Base-by-base conservation (phyloP, 2,113 vertebrate genomes). In the Zosterops japonicus region DNA sequence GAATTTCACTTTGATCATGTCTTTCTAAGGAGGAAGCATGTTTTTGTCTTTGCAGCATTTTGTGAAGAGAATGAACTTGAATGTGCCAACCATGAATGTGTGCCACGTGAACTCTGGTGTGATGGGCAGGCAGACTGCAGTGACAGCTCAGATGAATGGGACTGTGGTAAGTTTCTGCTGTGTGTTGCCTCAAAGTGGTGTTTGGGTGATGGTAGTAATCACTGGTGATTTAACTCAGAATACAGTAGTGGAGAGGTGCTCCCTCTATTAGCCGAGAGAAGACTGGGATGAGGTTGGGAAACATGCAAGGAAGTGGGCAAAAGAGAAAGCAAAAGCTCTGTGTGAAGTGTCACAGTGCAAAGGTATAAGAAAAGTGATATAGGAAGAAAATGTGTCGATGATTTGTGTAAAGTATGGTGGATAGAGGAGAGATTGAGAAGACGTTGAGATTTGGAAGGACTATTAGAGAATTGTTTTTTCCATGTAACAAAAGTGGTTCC, bases 71-170 rank as follows among this genome's bases (percentile, higher is more conserved):
- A 98, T 44, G 99, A 99, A 87, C 79, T 99, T 3, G 97, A 98
- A 83, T 99, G 99, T 61, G 98, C 97, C 84, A 99, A 99, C 95
- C 99, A 99, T 1, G 97, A 98, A 87, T 99, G 99, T 71, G 98
- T 99, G 27, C 97, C 98, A 10, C 98, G 97, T 3, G 98, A 98
- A 4, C 94, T 97, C 69, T 99, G 99, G 99, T 99, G 99, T 47
- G 98, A 99, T 9, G 99, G 99, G 1, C 94, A 47, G 72, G 97
- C 97, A 14, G 98, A 99, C 96, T 99, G 99, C 41, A 93, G 97
- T 1, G 99, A 99, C 98, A 98, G 98, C 94, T 99, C 99, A 0
- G 99, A 99, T 27, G 99, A 99, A 69, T 99, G 99, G 99, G 96
- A 98, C 95, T 99, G 99, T 44, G 99, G 99, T 99, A 95, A 98